Evolutionary conservation across 2,113 vertebrate genomes (phyloP).

Genomic region (Andinoacara biseriatus): DNA sequence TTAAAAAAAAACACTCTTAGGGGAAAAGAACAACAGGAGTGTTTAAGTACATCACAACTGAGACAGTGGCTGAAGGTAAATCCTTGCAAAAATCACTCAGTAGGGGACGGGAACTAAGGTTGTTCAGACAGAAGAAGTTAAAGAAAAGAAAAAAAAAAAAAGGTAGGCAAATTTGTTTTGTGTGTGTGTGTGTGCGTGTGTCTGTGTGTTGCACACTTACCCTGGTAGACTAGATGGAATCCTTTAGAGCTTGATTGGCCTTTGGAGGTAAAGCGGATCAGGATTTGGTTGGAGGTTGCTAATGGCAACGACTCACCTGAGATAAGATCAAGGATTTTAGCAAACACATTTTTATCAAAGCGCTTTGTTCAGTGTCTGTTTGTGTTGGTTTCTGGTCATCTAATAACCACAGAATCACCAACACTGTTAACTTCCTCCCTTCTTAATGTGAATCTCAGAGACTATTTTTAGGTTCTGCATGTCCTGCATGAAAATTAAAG

Average conservation of each 20-base stretch:
- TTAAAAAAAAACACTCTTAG: conserved; percentile 15
- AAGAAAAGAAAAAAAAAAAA: neutral
- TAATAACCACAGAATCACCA: neutral
- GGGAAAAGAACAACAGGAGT: neutral
- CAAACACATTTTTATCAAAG: neutral
- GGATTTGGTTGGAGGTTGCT: conserved; percentile 95
- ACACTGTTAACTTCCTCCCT: neutral
- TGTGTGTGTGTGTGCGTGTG: neutral
- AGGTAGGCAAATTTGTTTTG: neutral
- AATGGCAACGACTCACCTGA: conserved; percentile 94
- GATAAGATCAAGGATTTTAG: conserved; percentile 22
- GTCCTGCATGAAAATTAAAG: neutral
- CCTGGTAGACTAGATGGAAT: conserved; percentile 99
- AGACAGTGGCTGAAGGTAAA: conserved; percentile 37
- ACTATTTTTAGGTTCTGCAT: conserved; percentile 2
- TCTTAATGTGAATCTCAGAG: neutral
- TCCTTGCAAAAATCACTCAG: conserved; percentile 27
- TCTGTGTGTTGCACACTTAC: conserved; percentile 71
- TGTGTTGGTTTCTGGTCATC: neutral
- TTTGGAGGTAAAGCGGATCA: conserved; percentile 95
- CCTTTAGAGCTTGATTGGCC: conserved; percentile 91
- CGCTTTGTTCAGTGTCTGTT: neutral
- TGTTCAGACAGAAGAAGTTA: conserved; percentile 14
- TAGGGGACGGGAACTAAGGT: neutral
- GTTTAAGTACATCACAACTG: conserved; percentile 13